Base-by-base conservation (phyloP, 2,888 invertebrate genomes). In the Keiferia lycopersicella region DNA sequence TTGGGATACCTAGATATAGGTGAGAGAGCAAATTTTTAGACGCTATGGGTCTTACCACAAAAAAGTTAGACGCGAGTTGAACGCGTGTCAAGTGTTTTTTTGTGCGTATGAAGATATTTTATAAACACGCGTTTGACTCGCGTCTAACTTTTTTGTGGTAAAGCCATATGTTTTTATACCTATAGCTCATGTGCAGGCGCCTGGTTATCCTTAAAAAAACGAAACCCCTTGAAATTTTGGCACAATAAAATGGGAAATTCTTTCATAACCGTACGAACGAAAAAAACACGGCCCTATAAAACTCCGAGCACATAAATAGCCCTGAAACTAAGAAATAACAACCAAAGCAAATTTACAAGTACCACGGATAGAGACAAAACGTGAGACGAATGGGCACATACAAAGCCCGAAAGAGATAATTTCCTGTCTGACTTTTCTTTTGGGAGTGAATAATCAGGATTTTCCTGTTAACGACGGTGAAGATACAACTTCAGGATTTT, bases 381-480 rank as follows among this genome's bases (percentile, higher is more conserved):
- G 65, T 63, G 61, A 48, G 39, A 11, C 8, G 65, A 66, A 63
- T 66, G 58, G 39, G 53, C 61, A 60, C 41, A 41, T 58, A 63
- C 48, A 57, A 61, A 61, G 30, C 53, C 34, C 45, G 58, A 61
- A 63, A 60, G 38, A 61, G 61, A 63, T 65, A 61, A 65, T 65
- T 65, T 65, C 65, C 50, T 59, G 64, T 39, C n/a, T 50, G 60
- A 65, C 62, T 62, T 53, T 59, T 38, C n/a, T 26, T 26, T 39
- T 50, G 10, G 45, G 56, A 65, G 61, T 63, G 63, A 65, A 50
- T 61, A 50, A 63, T 65, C 63, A 56, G 38, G 61, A 65, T 63
- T 63, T 65, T 65, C 65, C 65, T 65, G 65, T 61, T 63, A 60
- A 63, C 56, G 57, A 61, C 48, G 18, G 38, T 16, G 4, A 45